Base-by-base conservation (phyloP, 2,888 invertebrate species). In the Trachelus iudaicus region DNA sequence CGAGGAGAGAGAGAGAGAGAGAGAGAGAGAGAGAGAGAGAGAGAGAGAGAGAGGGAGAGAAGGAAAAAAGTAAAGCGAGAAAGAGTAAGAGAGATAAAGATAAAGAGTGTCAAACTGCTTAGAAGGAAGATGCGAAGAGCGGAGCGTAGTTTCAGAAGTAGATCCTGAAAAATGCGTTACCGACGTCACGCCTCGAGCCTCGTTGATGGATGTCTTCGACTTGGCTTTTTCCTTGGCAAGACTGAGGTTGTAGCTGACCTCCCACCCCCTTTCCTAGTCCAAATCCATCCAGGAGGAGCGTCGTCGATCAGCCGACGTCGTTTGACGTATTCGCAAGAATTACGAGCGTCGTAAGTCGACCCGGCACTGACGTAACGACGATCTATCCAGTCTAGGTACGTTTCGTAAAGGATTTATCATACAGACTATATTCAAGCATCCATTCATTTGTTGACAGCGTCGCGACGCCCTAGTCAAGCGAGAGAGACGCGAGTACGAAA, bases 301-400 rank as follows among this genome's bases (percentile, higher is more conserved):
- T 71, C 71, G 71, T 31, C 71, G 71, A 33, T 71, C 71, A 34
- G 31, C 71, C 33, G 11, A 11, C 2, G 56, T 56, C 56, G 56
- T 73, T 75, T 78, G 75, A 75, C 69, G 75, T 75, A 76, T 78
- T 75, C 73, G 81, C 79, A 81, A 83, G 87, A 89, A 89, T 84
- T 85, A 86, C 84, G 84, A 56, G 23, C 23, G 9, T 23, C 71
- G 71, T 23, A 31, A 71, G 71, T 34, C 71, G 23, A 15, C 23
- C 34, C 11, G 71, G 71, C 31, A 34, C 71, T 23, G 23, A 56
- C 56, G 56, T 56, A 71, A 34, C 15, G 9, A 71, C 71, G 34
- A 34, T 30, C 23, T 30, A 71, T 33, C 30, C 11, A 71, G 30
- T 33, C 31, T 71, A 13, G 71, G 13, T 71, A 56, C 56, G 15